Conservation (phyloP, 2,888 invertebrate genomes). For the Drosophila nigritarsus region DNA sequence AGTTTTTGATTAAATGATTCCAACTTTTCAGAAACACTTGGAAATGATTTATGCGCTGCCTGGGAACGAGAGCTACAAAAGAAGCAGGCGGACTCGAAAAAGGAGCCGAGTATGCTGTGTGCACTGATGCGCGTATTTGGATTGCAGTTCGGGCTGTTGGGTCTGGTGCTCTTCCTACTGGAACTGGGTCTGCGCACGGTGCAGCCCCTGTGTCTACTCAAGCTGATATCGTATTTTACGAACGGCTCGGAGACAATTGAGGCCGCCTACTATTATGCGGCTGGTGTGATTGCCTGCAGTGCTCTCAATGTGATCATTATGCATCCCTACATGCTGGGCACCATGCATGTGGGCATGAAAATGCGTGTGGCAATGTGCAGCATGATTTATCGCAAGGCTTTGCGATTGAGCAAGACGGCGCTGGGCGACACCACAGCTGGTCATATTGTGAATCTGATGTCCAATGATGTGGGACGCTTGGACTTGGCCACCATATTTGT, state of each 20-base stretch:
- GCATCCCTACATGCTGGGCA: constrained; percentile 95
- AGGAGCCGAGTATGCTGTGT: constrained; percentile 84
- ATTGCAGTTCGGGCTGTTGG: constrained; percentile 86
- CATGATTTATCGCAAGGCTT: constrained; percentile 89
- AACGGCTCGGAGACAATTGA: constrained; percentile 62
- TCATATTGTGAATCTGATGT: constrained; percentile 94
- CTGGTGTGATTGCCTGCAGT: constrained; percentile 90
- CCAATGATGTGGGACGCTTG: constrained; percentile 94
- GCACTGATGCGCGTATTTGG: constrained; percentile 87
- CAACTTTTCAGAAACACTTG: constrained; percentile 84
- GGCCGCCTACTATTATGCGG: constrained; percentile 92
- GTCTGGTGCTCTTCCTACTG: constrained; percentile 87
- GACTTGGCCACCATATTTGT: constrained; percentile 91
- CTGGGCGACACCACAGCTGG: constrained; percentile 91
- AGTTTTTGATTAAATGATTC: not conserved
- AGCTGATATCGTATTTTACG: constrained; percentile 87
- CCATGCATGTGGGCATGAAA: constrained; percentile 89
- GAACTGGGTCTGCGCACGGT: constrained; percentile 88
- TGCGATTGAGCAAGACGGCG: constrained; percentile 89
- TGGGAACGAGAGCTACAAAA: constrained; percentile 87
- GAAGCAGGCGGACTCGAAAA: constrained; percentile 77
- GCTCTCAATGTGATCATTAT: constrained; percentile 91
- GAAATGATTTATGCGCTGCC: constrained; percentile 86
- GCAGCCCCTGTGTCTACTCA: constrained; percentile 88
- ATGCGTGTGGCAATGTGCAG: constrained; percentile 89